Percentiles rank a stretch among this genome's conserved stretches.
These are phyloP conservation scores for Campylorhamphus procurvoides DNA, from an alignment of 2,113 vertebrate genomes.

Conservation along the genomic window DNA sequence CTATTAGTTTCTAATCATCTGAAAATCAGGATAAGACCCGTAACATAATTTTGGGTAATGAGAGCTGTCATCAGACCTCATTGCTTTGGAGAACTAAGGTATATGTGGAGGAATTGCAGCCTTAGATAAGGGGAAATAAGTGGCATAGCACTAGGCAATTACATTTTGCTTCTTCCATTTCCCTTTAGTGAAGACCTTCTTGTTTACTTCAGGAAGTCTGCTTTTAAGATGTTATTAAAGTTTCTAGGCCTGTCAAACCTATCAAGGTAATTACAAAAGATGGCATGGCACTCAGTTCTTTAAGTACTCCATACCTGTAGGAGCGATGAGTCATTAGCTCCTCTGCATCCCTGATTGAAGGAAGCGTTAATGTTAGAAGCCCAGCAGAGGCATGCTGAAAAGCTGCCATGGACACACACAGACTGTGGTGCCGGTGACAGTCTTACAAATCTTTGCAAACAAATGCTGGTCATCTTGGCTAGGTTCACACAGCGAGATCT, in stretches of 20 bases:
- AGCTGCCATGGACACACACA: not conserved
- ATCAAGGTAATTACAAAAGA: constrained; percentile 43
- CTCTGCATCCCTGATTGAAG: not conserved
- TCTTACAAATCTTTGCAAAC: not conserved
- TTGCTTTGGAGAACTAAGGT: not conserved
- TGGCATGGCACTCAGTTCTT: not conserved
- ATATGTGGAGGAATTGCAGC: not conserved
- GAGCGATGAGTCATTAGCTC: constrained; percentile 29
- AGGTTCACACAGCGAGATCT: not conserved
- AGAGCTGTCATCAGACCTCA: not conserved
- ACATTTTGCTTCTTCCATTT: not conserved
- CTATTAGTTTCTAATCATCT: not conserved
- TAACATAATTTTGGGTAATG: not conserved
- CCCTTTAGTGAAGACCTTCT: not conserved
- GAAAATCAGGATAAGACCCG: not conserved
- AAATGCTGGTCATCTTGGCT: not conserved
- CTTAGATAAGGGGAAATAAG: not conserved
- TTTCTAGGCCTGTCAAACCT: constrained; percentile 15
- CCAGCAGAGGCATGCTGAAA: not conserved
- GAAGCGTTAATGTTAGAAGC: not conserved
- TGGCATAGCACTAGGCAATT: not conserved
- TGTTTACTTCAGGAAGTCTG: constrained; percentile 38
- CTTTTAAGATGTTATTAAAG: constrained; percentile 17
- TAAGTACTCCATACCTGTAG: constrained; percentile 28
- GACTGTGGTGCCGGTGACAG: not conserved